Evolutionary conservation across 2,888 invertebrate genomes (phyloP), one percentile per base, ranked within the genome.

Genomic region (Cosmopolites sordidus): DNA sequence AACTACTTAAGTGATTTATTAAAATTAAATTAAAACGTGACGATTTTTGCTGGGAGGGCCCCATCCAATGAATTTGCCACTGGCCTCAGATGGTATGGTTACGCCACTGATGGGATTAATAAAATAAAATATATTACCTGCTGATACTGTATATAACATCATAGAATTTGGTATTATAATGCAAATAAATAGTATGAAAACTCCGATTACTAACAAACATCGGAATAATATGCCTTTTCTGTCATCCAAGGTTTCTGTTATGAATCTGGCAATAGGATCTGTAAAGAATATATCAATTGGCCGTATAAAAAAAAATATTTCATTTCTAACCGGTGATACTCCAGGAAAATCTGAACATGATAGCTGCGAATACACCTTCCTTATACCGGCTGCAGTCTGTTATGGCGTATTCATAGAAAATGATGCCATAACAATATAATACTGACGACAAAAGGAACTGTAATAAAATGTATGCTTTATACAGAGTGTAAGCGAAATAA

Each of bases 261-360:
- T 56, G 12, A 52, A 50, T 49, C 60, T 59, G 14, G 61, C 51
- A 53, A 59, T 57, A 16, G 66, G 64, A 56, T 61, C 66, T 66
- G 43, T 8, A 47, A 52, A 54, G 42, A 44, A 14, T 5, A 22
- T 22, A 8, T 8, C 22, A 3, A 11, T 37, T 11, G 11, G n/a
- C n/a, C 4, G 37, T 37, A 37, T n/a, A 14, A 8, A 37, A 37
- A 5, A 37, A 3, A n/a, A n/a, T 14, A 8, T 37, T 5, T 37
- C 14, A 12, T n/a, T n/a, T 16, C 4, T 40, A 53, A 66, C 66
- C 62, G 53, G 63, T 54, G 41, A 64, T 51, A 45, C 60, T 54
- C 54, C 60, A 62, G 16, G 54, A 41, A 43, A 60, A 49, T 30
- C 59, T 48, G 44, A 60, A 63, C n/a, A 63, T 33, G 27, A 66